Percentiles rank a stretch among this genome's conserved stretches.
Evolutionary conservation across 2,797 vertebrate species (phyloP).

Genomic region (Tragelaphus eurycerus): DNA sequence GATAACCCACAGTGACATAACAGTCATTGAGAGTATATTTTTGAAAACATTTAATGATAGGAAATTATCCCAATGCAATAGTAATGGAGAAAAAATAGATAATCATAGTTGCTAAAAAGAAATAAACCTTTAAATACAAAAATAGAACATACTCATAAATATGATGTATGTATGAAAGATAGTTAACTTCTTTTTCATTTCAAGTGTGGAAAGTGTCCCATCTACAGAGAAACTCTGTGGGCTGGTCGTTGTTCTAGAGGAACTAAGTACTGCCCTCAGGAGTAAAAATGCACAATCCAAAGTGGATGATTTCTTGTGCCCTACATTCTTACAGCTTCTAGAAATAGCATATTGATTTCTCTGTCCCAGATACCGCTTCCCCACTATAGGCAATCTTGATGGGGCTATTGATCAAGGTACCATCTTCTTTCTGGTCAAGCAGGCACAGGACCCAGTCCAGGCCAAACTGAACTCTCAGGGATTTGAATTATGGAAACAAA

Average conservation of each 20-base stretch:
- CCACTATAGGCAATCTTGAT: background rate
- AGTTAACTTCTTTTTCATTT: background rate
- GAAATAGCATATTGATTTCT: conserved; percentile 5
- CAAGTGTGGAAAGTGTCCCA: background rate
- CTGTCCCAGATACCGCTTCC: background rate
- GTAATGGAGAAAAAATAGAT: background rate
- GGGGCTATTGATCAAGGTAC: background rate
- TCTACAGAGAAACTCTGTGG: background rate
- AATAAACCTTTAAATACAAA: background rate
- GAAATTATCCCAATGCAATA: background rate
- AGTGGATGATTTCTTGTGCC: background rate
- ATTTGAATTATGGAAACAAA: background rate
- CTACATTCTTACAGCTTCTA: background rate
- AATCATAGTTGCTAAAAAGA: background rate
- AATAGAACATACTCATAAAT: background rate
- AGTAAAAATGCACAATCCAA: background rate
- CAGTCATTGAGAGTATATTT: background rate
- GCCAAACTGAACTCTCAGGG: background rate
- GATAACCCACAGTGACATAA: background rate
- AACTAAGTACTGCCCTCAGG: background rate
- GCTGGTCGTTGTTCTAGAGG: background rate
- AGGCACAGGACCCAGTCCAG: background rate
- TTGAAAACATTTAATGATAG: background rate
- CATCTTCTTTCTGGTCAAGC: background rate
- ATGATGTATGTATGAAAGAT: background rate